Evolutionary conservation across 2,888 invertebrate species (phyloP), one percentile per base, ranked within the genome.

Genomic region (Lapara coniferarum): DNA sequence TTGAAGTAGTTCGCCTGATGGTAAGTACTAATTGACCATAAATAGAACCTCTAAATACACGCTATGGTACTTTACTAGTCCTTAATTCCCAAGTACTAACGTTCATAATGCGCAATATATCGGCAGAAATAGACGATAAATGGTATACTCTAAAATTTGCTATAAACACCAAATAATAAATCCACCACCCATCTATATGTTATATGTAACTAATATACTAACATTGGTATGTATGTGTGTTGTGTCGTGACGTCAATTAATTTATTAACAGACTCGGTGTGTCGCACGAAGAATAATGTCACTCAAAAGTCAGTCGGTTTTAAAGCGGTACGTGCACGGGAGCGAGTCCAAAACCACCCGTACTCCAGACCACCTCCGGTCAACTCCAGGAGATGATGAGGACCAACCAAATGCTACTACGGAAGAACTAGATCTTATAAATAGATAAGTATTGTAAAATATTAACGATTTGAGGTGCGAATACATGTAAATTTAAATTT

Each of bases 251-350:
- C 75, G 80, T 84, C 75, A 44, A 72, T 72, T 87, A 86, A 89
- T 83, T 70, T 75, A 88, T 85, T 89, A 90, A 89, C 84, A 91
- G 90, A 83, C 67, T 71, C 73, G 16, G 72, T 69, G 73, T 74
- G 70, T 71, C 80, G 81, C 30, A 73, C 75, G 70, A 87, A 83
- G 77, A 70, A 76, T 69, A 81, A 79, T 79, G 73, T 82, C 74
- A 88, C 84, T 88, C 86, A 91, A 85, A 92, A 81, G 73, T 83
- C 90, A 87, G 91, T 92, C 69, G 92, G 92, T 88, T 92, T 81
- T 73, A 93, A 93, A 90, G 86, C 92, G 77, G 88, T 91, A 72
- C 81, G 92, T 2, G 85, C 87, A 73, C 76, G 92, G 5, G 91
- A 91, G 68, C 76, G 92, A 19, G 72, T 84, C 53, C 87, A 86